Evolutionary conservation across 2,113 vertebrate genomes (phyloP).

Genomic region (Poeciliopsis turrubarensis): DNA sequence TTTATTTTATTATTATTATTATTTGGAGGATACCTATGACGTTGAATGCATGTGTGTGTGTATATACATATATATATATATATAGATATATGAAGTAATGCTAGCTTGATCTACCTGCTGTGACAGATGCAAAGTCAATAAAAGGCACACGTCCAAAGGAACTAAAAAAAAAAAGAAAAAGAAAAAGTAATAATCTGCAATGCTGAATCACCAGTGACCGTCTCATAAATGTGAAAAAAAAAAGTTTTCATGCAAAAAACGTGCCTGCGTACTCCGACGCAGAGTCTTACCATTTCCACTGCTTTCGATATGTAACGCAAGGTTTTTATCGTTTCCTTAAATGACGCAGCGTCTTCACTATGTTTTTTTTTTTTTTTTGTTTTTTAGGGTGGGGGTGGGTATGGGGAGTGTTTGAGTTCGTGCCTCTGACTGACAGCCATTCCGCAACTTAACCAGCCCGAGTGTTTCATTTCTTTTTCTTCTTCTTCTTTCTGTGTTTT

Average conservation of each 20-base stretch:
- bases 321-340: slow-evolving; percentile 58
- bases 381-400: slow-evolving; percentile 24
- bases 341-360: slow-evolving; percentile 57
- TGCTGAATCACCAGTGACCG: slow-evolving; percentile 87
- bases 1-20: slow-evolving; percentile 75
- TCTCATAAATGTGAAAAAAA: slow-evolving; percentile 82
- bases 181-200: slow-evolving; percentile 81
- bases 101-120: slow-evolving; percentile 94
- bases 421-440: slow-evolving; percentile 61
- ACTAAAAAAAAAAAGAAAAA: slow-evolving; percentile 30
- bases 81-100: slow-evolving; percentile 82
- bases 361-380: slow-evolving; percentile 20
- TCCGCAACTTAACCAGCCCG: slow-evolving; percentile 33
- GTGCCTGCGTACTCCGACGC: slow-evolving; percentile 56
- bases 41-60: slow-evolving; percentile 90
- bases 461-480: slow-evolving; percentile 23
- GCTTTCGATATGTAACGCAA: slow-evolving; percentile 56
- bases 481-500: slow-evolving; percentile 18
- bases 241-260: slow-evolving; percentile 74
- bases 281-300: slow-evolving; percentile 61
- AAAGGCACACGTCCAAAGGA: slow-evolving; percentile 94
- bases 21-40: slow-evolving; percentile 84
- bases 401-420: slow-evolving; percentile 50
- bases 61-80: slow-evolving; percentile 82
- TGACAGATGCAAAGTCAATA: slow-evolving; percentile 92